Conservation (phyloP, 2,888 invertebrate species). For the Hirtodrosophila trivittata region DNA sequence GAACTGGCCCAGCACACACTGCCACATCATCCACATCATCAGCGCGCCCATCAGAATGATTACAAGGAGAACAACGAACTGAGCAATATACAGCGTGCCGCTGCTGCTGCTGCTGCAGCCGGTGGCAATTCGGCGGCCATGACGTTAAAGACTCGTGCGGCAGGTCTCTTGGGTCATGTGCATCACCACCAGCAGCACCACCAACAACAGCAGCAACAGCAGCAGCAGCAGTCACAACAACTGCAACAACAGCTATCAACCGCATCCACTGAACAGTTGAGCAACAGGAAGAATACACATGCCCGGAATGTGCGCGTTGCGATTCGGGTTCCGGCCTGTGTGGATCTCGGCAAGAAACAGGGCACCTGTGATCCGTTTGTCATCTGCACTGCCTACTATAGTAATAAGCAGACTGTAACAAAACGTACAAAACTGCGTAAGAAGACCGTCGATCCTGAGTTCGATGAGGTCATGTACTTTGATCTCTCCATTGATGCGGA, state of each 20-base stretch:
- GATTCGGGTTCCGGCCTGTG: constrained; percentile 91
- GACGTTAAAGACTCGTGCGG: constrained; percentile 66
- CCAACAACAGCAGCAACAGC: constrained; percentile 44
- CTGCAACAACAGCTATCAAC: constrained; percentile 27
- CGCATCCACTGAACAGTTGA: constrained; percentile 59
- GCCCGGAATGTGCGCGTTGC: constrained; percentile 83
- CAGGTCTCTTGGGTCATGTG: constrained; percentile 69
- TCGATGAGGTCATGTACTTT: constrained; percentile 94
- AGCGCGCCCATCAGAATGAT: constrained; percentile 80
- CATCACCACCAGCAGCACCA: constrained; percentile 46
- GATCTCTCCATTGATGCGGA: constrained; percentile 87
- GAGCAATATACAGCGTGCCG: constrained; percentile 76
- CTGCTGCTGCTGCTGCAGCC: constrained; percentile 30
- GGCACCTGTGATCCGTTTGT: constrained; percentile 96
- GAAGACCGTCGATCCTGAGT: constrained; percentile 95
- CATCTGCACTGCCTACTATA: constrained; percentile 90
- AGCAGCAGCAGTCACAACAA: constrained; percentile 36
- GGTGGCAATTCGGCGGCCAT: constrained; percentile 38
- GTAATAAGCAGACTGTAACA: constrained; percentile 91
- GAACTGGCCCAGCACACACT: constrained; percentile 55
- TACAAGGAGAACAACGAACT: constrained; percentile 83
- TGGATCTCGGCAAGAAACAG: constrained; percentile 94
- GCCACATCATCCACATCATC: constrained; percentile 57
- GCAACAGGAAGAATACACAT: constrained; percentile 69
- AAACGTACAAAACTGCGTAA: constrained; percentile 94